Evolutionary conservation across 2,888 invertebrate species (phyloP).

Genomic region (Anthrax anthrax): DNA sequence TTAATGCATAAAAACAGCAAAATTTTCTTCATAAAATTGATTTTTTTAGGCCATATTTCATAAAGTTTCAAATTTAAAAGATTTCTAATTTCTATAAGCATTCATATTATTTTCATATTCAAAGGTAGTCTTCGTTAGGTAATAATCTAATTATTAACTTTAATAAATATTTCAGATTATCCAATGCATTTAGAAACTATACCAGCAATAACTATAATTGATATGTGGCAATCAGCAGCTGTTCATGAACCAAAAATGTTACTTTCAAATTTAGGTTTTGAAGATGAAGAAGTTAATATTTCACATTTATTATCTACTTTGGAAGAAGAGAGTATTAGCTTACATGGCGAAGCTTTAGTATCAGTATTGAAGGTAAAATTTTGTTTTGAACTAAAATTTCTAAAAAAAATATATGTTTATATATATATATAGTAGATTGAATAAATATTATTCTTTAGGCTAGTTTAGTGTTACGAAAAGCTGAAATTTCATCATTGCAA

Average conservation of each 20-base stretch:
- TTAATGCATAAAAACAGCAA: too few species aligned
- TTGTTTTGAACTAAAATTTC: neutral
- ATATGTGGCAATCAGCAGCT: conserved; percentile 59
- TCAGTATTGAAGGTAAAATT: neutral
- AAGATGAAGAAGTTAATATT: conserved; percentile 38
- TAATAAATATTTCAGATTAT: too few species aligned
- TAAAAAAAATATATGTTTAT: neutral
- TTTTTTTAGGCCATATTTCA: too few species aligned
- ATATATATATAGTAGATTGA: neutral
- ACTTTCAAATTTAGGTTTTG: conserved; percentile 53
- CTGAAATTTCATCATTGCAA: conserved; percentile 47
- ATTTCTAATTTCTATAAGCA: too few species aligned
- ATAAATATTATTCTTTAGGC: conserved; percentile 31
- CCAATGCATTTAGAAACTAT: conserved; percentile 26
- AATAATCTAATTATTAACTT: too few species aligned
- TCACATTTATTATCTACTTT: conserved; percentile 49
- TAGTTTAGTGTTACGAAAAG: conserved; percentile 49
- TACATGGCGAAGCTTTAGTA: conserved; percentile 27
- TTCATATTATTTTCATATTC: too few species aligned
- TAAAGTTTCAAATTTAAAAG: too few species aligned
- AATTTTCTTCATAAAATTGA: too few species aligned
- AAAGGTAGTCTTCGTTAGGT: too few species aligned
- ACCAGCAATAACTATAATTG: conserved; percentile 42
- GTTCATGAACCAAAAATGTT: conserved; percentile 49
- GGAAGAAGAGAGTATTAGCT: conserved; percentile 47